Conservation (phyloP, 2,113 vertebrate species). For the Pagrus major region DNA sequence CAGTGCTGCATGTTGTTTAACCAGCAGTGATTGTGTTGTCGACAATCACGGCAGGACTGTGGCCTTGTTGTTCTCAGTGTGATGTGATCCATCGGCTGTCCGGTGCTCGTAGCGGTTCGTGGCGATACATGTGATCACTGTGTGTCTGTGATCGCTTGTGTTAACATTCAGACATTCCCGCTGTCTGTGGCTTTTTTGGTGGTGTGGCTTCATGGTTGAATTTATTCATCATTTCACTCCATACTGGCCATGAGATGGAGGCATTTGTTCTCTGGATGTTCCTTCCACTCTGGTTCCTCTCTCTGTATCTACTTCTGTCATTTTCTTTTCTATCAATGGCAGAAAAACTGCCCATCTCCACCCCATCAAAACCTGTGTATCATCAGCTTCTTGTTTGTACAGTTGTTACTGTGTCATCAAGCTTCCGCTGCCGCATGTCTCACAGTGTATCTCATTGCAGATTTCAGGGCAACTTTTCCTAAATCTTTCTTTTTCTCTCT, state of each 20-base stretch:
- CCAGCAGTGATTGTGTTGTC: constrained; percentile 21
- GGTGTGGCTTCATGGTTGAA: constrained; percentile 25
- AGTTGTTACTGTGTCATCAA: neutral
- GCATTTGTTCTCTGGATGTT: neutral
- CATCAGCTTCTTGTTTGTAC: constrained; percentile 20
- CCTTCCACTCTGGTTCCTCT: neutral
- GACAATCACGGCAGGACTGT: constrained; percentile 23
- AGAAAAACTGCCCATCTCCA: neutral
- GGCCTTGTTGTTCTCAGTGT: constrained; percentile 17
- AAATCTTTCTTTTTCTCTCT: constrained; percentile 37
- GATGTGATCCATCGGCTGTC: constrained; percentile 13
- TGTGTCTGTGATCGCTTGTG: constrained; percentile 20
- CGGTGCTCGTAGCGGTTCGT: constrained; percentile 32
- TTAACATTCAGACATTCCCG: constrained; percentile 15
- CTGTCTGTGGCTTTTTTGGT: neutral
- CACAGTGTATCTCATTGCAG: neutral
- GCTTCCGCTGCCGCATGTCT: constrained; percentile 46
- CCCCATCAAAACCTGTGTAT: constrained; percentile 5
- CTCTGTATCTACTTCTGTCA: neutral
- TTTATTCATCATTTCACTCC: constrained; percentile 6
- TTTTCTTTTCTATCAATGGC: constrained; percentile 14
- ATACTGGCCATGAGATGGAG: neutral
- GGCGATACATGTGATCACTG: constrained; percentile 7
- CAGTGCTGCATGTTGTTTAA: constrained; percentile 47
- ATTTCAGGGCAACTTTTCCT: constrained; percentile 19